phyloP scores from a whole-genome alignment of 2,888 invertebrate species.

The Thelaira solivaga region DNA sequence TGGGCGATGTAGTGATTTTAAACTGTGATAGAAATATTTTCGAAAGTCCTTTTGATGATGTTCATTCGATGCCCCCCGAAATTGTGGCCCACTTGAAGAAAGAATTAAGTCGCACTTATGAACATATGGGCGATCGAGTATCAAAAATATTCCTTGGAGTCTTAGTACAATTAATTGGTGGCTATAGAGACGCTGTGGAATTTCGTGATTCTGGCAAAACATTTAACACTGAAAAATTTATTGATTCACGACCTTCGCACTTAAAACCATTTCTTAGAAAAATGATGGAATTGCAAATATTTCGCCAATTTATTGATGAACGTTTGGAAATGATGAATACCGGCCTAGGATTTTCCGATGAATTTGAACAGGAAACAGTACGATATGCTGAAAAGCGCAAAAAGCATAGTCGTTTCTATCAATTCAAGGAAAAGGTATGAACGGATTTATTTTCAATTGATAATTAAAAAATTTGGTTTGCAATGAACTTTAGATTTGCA shows the following conservation, averaged over 20 bases:
- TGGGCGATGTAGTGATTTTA: constrained; percentile 95
- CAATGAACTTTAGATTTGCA: constrained; percentile 34
- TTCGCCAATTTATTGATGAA: constrained; percentile 96
- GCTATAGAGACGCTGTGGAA: constrained; percentile 93
- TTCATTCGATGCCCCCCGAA: constrained; percentile 92
- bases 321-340: constrained; percentile 93
- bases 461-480: background rate
- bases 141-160: constrained; percentile 93
- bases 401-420: constrained; percentile 80
- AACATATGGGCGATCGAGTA: constrained; percentile 91
- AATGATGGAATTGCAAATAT: constrained; percentile 95
- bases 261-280: constrained; percentile 93
- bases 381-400: constrained; percentile 78
- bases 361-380: constrained; percentile 93
- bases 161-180: constrained; percentile 95
- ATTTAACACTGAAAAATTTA: constrained; percentile 91
- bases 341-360: constrained; percentile 95
- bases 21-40: constrained; percentile 94
- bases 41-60: constrained; percentile 92
- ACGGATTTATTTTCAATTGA: background rate
- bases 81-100: constrained; percentile 82
- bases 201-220: constrained; percentile 85
- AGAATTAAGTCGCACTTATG: constrained; percentile 78
- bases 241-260: constrained; percentile 88
- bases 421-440: constrained; percentile 91